Conservation (phyloP, 2,888 invertebrate genomes). For the Antheraea yamamai region DNA sequence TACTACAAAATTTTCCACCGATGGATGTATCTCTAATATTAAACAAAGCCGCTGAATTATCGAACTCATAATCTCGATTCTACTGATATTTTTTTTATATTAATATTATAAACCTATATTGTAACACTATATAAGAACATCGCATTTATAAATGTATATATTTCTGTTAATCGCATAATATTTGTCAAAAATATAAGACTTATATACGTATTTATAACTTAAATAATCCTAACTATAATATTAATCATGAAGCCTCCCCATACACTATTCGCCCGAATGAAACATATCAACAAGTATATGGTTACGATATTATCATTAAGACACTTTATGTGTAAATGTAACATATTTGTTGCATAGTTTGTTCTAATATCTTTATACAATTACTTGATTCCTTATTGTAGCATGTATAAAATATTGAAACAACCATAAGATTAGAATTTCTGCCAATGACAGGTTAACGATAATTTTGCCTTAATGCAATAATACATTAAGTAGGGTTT, state of each 20-base stretch:
- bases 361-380: background rate
- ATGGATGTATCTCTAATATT: conserved; percentile 93
- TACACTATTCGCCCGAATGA: conserved; percentile 36
- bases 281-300: conserved; percentile 24
- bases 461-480: background rate
- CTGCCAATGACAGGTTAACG: background rate
- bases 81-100: conserved; percentile 6
- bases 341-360: background rate
- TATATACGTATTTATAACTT: too few relatives aligned
- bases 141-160: conserved; percentile 31
- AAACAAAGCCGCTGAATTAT: conserved; percentile 87
- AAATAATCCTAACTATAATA: too few relatives aligned
- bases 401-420: background rate
- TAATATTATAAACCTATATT: background rate
- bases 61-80: conserved; percentile 43
- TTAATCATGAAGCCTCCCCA: conserved; percentile 16
- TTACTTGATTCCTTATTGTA: background rate
- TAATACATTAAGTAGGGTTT: background rate
- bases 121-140: conserved; percentile 20
- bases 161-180: background rate
- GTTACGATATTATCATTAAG: background rate
- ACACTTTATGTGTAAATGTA: conserved; percentile 1
- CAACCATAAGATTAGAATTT: background rate
- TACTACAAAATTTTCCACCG: conserved; percentile 95
- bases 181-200: background rate